Base-by-base conservation (phyloP, 2,888 invertebrate species). In the Meloe dianella region DNA sequence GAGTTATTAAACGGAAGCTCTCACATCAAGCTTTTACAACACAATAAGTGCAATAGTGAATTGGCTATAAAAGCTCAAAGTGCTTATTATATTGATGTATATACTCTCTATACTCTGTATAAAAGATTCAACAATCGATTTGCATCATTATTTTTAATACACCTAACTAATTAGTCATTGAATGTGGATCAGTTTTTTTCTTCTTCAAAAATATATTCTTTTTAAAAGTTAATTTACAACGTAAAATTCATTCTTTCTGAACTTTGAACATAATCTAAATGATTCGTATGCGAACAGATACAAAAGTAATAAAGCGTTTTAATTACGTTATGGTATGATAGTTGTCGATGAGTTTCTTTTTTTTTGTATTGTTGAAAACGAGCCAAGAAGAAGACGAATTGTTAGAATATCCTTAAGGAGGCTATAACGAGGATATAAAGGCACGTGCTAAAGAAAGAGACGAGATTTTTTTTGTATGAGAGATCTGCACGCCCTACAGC, bases 361-460 rank as follows among this genome's bases (percentile, higher is more conserved):
- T 41, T 41, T 5, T 41, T 74, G 72, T 70, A 61, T 68, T 68
- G 69, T 69, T 65, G 63, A 63, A 67, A 66, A 14, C 14, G n/a
- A 57, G 6, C 57, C 22, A 22, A 10, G 32, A 24, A 20, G 56
- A 22, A 10, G 32, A 24, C 2, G 56, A 69, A 73, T 72, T 72
- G 74, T 75, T 74, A 74, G 70, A 68, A 64, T 69, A 69, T 73
- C 74, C 74, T 66, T 65, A 65, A 71, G 67, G 71, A 56, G 71
- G 64, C 65, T 70, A 51, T 22, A 51, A 22, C 51, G 12, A 71
- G 69, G 70, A 69, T 72, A 69, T 58, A 61, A 56, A 65, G 72
- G 72, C 75, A 75, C 76, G 76, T 75, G 77, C 74, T 74, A 64
- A 72, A 73, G 73, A 76, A 75, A 76, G 74, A 76, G 77, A 76